phyloP scores from a whole-genome alignment of 1,140 invertebrate species.

The Drosophila jambulina region DNA sequence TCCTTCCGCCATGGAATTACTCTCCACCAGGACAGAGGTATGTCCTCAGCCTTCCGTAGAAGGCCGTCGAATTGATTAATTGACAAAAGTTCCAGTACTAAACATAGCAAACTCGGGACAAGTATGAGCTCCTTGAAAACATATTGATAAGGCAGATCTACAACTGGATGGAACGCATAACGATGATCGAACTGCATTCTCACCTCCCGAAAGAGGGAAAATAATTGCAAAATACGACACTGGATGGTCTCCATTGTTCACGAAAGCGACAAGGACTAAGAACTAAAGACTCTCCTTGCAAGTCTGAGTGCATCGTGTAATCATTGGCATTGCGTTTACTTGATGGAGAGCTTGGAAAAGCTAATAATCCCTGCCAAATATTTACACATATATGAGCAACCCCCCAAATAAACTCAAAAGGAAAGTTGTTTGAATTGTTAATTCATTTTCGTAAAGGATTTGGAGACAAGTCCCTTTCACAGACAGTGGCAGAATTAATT shows the following conservation, averaged over 20 bases:
- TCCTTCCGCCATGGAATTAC: slow-evolving; percentile 68
- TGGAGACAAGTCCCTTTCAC: too few species aligned
- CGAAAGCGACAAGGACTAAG: background rate
- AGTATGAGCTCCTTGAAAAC: slow-evolving; percentile 18
- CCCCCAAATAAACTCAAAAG: too few species aligned
- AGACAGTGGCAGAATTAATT: too few species aligned
- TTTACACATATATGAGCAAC: too few species aligned
- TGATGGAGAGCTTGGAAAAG: too few species aligned
- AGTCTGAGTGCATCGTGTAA: slow-evolving; percentile 2
- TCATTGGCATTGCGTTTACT: too few species aligned
- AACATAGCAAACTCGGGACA: slow-evolving; percentile 21
- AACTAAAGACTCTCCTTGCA: background rate
- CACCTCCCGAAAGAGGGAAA: background rate
- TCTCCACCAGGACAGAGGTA: slow-evolving; percentile 10
- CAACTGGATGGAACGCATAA: slow-evolving; percentile 7
- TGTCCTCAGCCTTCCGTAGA: background rate
- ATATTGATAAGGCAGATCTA: slow-evolving; percentile 32
- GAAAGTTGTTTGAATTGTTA: too few species aligned
- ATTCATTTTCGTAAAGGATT: too few species aligned
- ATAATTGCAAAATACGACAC: slow-evolving; percentile 34
- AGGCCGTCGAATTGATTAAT: slow-evolving; percentile 35
- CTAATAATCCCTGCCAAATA: too few species aligned
- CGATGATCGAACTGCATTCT: slow-evolving; percentile 32
- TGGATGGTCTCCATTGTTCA: background rate
- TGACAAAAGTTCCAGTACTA: slow-evolving; percentile 38